Evolutionary conservation across 2,888 invertebrate species (phyloP).

Genomic region (Tetragonisca angustula): DNA sequence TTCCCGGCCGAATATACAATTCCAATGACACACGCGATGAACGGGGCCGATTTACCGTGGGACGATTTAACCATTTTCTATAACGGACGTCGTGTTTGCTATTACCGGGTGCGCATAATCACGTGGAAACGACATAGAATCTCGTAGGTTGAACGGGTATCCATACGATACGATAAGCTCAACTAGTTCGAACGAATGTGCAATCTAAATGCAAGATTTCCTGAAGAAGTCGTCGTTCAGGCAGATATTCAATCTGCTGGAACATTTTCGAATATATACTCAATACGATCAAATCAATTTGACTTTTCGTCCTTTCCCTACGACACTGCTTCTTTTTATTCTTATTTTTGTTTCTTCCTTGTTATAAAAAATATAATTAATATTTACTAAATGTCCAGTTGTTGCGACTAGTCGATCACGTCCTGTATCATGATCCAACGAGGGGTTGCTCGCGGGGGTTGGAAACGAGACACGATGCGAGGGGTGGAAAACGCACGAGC

Average conservation of each 20-base stretch:
- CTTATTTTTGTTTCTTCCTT: too few species aligned
- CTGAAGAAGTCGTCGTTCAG: too few species aligned
- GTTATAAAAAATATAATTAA: too few species aligned
- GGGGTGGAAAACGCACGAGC: slow-evolving; percentile 29
- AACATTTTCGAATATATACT: too few species aligned
- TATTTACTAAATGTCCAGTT: too few species aligned
- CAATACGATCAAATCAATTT: too few species aligned
- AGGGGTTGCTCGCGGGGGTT: slow-evolving; percentile 43
- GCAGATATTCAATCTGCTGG: too few species aligned
- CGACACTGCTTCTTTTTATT: too few species aligned
- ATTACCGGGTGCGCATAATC: slow-evolving; percentile 41
- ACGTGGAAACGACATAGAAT: slow-evolving; percentile 37
- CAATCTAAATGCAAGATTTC: too few species aligned
- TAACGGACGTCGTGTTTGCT: slow-evolving; percentile 45
- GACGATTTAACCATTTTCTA: slow-evolving; percentile 29
- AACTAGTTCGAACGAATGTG: too few species aligned
- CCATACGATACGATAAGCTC: neutral
- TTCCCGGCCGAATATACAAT: slow-evolving; percentile 28
- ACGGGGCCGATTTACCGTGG: neutral
- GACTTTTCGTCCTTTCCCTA: too few species aligned
- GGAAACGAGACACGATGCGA: slow-evolving; percentile 52
- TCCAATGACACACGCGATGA: slow-evolving; percentile 39
- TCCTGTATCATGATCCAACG: slow-evolving; percentile 3
- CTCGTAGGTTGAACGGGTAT: slow-evolving; percentile 18
- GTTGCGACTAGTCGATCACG: too few species aligned